Evolutionary conservation across 2,888 invertebrate genomes (phyloP).

Genomic region (Helleia helle): DNA sequence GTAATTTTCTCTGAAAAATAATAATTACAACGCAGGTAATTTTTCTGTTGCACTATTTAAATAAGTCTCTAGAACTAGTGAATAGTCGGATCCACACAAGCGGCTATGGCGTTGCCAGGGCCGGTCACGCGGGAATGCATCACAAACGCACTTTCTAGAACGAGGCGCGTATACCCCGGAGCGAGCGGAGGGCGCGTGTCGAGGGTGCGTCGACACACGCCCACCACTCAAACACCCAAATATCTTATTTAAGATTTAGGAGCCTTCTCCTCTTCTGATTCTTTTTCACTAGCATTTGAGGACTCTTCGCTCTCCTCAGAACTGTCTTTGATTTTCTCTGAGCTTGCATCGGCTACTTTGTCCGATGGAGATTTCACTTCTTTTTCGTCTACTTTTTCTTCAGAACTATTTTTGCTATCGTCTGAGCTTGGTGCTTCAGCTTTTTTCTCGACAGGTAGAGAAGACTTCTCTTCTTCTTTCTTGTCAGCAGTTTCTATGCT

Average conservation of each 20-base stretch:
- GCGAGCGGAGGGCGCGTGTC: slow-evolving; percentile 63
- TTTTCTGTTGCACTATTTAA: slow-evolving; percentile 59
- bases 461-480: slow-evolving; percentile 16
- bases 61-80: slow-evolving; percentile 66
- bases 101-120: slow-evolving; percentile 28
- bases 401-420: slow-evolving; percentile 24
- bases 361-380: no score
- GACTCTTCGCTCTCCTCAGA: slow-evolving; percentile 29
- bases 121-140: slow-evolving; percentile 33
- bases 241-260: slow-evolving; percentile 39
- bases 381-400: no score
- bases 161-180: slow-evolving; percentile 26
- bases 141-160: slow-evolving; percentile 24
- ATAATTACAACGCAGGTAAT: slow-evolving; percentile 67
- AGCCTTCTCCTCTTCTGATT: slow-evolving; percentile 29
- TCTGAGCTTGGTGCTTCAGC: slow-evolving; percentile 28
- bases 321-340: slow-evolving; percentile 40
- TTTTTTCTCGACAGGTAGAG: no score
- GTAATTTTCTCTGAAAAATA: slow-evolving; percentile 64
- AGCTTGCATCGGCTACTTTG: slow-evolving; percentile 24
- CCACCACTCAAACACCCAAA: slow-evolving; percentile 45
- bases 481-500: slow-evolving; percentile 8
- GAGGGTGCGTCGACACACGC: slow-evolving; percentile 66
- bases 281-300: slow-evolving; percentile 41
- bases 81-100: slow-evolving; percentile 42